These are phyloP conservation scores for Malthinus seriepunctatus DNA, from an alignment of 2,888 invertebrate genomes.

Conservation along the genomic window DNA sequence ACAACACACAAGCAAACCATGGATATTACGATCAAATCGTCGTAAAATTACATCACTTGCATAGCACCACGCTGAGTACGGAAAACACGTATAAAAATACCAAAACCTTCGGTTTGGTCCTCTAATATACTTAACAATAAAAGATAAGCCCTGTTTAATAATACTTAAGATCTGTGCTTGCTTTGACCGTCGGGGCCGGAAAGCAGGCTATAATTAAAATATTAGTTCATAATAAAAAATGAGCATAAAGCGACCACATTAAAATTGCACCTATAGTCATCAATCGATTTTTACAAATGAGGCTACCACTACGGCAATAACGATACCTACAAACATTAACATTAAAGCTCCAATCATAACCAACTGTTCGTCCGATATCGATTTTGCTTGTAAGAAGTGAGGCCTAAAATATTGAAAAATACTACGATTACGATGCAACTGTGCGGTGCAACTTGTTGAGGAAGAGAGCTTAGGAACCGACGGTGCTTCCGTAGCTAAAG, in stretches of 20 bases:
- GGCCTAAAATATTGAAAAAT: slow-evolving; percentile 31
- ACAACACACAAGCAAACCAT: slow-evolving; percentile 45
- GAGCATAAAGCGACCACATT: slow-evolving; percentile 35
- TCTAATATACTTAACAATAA: slow-evolving; percentile 47
- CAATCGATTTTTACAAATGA: slow-evolving; percentile 28
- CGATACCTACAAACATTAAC: slow-evolving; percentile 44
- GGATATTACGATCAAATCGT: slow-evolving; percentile 25
- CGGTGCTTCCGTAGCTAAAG: slow-evolving; percentile 50
- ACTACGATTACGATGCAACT: slow-evolving; percentile 33
- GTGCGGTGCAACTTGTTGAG: slow-evolving; percentile 35
- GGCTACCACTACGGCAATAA: slow-evolving; percentile 46
- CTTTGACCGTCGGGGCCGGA: slow-evolving; percentile 23
- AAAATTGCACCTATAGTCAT: slow-evolving; percentile 40
- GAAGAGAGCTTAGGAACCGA: slow-evolving; percentile 50
- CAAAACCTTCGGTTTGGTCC: slow-evolving; percentile 53
- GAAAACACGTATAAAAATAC: slow-evolving; percentile 54
- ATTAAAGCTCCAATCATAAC: slow-evolving; percentile 56
- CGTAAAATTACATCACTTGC: slow-evolving; percentile 43
- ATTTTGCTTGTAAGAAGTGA: slow-evolving; percentile 38
- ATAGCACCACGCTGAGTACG: slow-evolving; percentile 55
- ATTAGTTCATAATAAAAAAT: slow-evolving; percentile 28
- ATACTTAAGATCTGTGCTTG: slow-evolving; percentile 46
- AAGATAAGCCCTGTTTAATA: slow-evolving; percentile 52
- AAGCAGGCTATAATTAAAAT: slow-evolving; percentile 30
- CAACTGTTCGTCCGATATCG: slow-evolving; percentile 63